Percentiles rank a stretch among this genome's conserved stretches.
Evolutionary conservation across 2,888 invertebrate species (phyloP).

Genomic region (Opisthograptis luteolata): DNA sequence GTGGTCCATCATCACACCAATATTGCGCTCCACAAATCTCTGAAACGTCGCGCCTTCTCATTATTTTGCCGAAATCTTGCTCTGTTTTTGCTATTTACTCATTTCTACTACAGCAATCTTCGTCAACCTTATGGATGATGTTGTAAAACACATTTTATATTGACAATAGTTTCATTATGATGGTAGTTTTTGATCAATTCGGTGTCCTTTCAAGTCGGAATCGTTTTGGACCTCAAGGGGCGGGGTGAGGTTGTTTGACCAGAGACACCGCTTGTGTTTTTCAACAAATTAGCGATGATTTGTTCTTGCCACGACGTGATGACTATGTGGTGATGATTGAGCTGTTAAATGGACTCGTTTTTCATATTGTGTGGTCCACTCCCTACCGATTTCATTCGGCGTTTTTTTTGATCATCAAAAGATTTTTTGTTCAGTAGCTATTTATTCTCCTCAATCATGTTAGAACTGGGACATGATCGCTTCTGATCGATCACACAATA

Average conservation of each 20-base stretch:
- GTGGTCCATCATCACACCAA: slow-evolving; percentile 63
- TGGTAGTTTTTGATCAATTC: slow-evolving; percentile 28
- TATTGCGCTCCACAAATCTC: slow-evolving; percentile 57
- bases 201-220: slow-evolving; percentile 51
- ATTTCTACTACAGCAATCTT: neutral
- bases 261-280: slow-evolving; percentile 52
- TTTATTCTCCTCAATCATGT: no score
- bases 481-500: no score
- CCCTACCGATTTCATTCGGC: neutral
- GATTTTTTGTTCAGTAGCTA: neutral
- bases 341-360: slow-evolving; percentile 36
- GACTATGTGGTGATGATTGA: slow-evolving; percentile 48
- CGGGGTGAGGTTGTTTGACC: slow-evolving; percentile 57
- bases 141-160: neutral
- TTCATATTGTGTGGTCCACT: slow-evolving; percentile 46
- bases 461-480: no score
- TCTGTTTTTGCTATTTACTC: slow-evolving; percentile 9
- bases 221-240: slow-evolving; percentile 33
- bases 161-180: neutral
- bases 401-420: neutral
- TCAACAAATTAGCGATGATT: slow-evolving; percentile 68
- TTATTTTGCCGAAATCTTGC: slow-evolving; percentile 58
- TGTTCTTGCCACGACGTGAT: slow-evolving; percentile 46
- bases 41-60: slow-evolving; percentile 57
- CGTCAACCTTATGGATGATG: neutral